A percentile compares a stretch with the other conserved stretches of the same genome.
Evolutionary conservation across 2,888 invertebrate species (phyloP).

Genomic region (Escarpia spicata): DNA sequence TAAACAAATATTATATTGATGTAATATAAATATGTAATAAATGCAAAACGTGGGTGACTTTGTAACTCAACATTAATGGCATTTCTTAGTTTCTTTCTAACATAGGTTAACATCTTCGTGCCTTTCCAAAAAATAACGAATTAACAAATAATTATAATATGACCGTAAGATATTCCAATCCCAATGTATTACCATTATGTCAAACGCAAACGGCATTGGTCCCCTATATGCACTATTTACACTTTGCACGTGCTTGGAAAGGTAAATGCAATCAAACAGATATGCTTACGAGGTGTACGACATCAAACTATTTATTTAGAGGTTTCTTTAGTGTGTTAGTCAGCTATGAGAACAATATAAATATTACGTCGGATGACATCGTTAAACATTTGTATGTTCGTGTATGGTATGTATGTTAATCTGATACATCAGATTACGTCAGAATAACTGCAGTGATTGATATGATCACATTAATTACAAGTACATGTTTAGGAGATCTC

Average conservation of each 20-base stretch:
- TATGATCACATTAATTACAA: not conserved
- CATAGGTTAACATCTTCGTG: not conserved
- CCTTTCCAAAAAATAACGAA: not conserved
- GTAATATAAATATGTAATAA: too few relatives aligned
- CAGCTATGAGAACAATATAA: not conserved
- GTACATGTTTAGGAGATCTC: not conserved
- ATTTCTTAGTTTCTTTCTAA: not conserved
- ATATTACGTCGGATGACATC: not conserved
- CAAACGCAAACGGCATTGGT: not conserved
- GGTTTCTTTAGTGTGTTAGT: not conserved
- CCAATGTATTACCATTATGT: not conserved
- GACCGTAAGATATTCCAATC: not conserved
- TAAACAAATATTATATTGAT: too few relatives aligned
- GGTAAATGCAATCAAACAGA: not conserved
- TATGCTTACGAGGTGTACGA: not conserved
- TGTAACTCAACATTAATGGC: not conserved
- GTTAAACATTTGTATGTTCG: not conserved
- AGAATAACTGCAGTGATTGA: not conserved
- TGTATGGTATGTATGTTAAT: not conserved
- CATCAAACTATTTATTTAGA: not conserved
- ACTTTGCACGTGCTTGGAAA: not conserved
- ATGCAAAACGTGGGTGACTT: not conserved
- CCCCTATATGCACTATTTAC: not conserved
- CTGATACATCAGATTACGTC: not conserved
- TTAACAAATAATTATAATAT: not conserved